phyloP scores from a whole-genome alignment of 2,113 vertebrate species.

The Seriola quinqueradiata region DNA sequence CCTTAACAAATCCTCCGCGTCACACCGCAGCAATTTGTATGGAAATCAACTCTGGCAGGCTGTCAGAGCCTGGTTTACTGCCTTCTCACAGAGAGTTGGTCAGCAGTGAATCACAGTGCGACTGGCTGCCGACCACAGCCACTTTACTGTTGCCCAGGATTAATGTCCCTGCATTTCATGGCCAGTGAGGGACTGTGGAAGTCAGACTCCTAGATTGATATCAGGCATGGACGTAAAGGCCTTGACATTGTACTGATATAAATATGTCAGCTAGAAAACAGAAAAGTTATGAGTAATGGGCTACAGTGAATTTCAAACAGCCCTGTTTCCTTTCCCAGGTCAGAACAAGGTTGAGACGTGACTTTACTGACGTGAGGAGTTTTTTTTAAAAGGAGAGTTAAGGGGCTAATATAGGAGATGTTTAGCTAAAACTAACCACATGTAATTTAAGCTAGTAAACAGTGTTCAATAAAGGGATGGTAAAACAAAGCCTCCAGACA shows the following conservation, averaged over 20 bases:
- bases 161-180: conserved; percentile 70
- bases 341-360: conserved; percentile 57
- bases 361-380: conserved; percentile 12
- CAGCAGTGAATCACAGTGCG: conserved; percentile 70
- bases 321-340: conserved; percentile 61
- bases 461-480: not conserved
- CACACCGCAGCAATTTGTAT: conserved; percentile 64
- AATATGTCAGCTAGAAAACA: conserved; percentile 62
- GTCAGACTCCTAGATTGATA: conserved; percentile 68
- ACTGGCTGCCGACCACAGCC: conserved; percentile 51
- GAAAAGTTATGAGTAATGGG: conserved; percentile 68
- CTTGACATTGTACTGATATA: conserved; percentile 73
- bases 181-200: conserved; percentile 63
- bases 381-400: conserved; percentile 29
- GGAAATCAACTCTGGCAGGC: conserved; percentile 63
- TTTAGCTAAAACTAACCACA: conserved; percentile 41
- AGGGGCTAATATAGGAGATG: conserved; percentile 27
- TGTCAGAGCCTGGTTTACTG: conserved; percentile 69
- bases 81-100: conserved; percentile 57
- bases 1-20: conserved; percentile 44
- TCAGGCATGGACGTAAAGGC: conserved; percentile 52
- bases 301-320: conserved; percentile 61
- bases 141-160: conserved; percentile 61
- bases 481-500: conserved; percentile 11
- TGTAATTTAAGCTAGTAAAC: conserved; percentile 23